phyloP scores from a whole-genome alignment of 2,113 vertebrate genomes.

The Zosterops japonicus region DNA sequence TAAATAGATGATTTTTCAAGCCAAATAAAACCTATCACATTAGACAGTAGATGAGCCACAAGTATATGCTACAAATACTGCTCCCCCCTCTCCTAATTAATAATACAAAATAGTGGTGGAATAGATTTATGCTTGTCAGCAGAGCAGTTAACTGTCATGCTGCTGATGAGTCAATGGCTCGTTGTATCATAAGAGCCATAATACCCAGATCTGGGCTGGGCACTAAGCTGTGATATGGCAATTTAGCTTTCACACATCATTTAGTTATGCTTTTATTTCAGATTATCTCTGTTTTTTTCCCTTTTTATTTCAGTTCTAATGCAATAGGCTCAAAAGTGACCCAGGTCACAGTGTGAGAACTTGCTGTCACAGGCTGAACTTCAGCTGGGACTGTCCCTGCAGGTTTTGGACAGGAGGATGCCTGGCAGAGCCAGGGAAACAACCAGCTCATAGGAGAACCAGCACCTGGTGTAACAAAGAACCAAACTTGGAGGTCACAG shows the following conservation, averaged over 20 bases:
- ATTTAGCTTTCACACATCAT: slow-evolving; percentile 65
- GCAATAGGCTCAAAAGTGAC: neutral
- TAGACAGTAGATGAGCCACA: slow-evolving; percentile 59
- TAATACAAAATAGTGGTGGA: slow-evolving; percentile 34
- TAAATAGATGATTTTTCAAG: slow-evolving; percentile 41
- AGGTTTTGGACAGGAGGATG: neutral
- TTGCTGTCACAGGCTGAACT: neutral
- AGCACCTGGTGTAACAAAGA: neutral
- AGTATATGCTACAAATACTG: neutral
- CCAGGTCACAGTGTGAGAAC: neutral
- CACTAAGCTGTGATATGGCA: slow-evolving; percentile 41
- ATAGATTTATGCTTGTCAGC: slow-evolving; percentile 68
- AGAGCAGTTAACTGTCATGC: slow-evolving; percentile 56
- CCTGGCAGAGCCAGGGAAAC: neutral
- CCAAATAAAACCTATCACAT: slow-evolving; percentile 60
- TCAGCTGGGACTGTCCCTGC: neutral
- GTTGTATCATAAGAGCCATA: slow-evolving; percentile 60
- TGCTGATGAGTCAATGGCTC: slow-evolving; percentile 69
- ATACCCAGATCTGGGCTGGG: slow-evolving; percentile 42
- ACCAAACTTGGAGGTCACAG: neutral
- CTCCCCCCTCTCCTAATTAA: slow-evolving; percentile 60
- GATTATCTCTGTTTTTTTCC: slow-evolving; percentile 8
- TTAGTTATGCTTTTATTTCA: slow-evolving; percentile 55
- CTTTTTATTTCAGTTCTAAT: neutral
- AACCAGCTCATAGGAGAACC: neutral